Base-by-base conservation (phyloP, 1,140 invertebrate genomes). In the Scaptomyza pallida region DNA sequence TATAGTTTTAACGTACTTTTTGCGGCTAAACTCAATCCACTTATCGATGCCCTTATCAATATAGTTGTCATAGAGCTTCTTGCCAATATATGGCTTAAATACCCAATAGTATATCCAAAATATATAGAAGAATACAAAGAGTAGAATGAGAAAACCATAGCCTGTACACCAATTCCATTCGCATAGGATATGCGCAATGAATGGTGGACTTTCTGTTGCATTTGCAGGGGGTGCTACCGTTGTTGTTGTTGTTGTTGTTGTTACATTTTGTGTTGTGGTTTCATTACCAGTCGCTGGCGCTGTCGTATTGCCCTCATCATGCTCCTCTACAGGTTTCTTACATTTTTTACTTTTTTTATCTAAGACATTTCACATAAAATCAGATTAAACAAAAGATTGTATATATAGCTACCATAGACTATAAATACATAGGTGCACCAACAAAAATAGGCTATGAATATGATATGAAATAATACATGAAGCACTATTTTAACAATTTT, bases 71-170 rank as follows among this genome's bases (percentile, higher is more conserved):
- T 80, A 80, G 0, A 80, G n/a, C 9, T 48, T 59, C 8, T 50
- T n/a, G 1, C 77, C 76, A 13, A 78, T 19, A 5, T 5, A 23
- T 2, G 76, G 78, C 47, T 76, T 81, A 9, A 81, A 64, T 1
- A 76, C 1, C 26, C 52, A 67, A 12, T 80, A 79, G 19, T 79
- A 81, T 6, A 78, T 19, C 44, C 67, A 75, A n/a, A 76, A 13
- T 4, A 72, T 23, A 54, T 81, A 78, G 40, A 81, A 75, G 0
- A 60, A 0, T 0, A 47, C 5, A 16, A 79, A 57, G 0, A 69
- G 0, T 0, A 72, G 0, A 4, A 70, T 0, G 0, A 76, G 40
- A 8, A 72, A 67, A 0, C 76, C 78, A 40, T 70, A 76, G 8
- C 76, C 78, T 3, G n/a, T 5, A 8, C 78, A 81, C 72, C 56